phyloP scores from a whole-genome alignment of 1,140 invertebrate genomes.

The Orchestia grillus region DNA sequence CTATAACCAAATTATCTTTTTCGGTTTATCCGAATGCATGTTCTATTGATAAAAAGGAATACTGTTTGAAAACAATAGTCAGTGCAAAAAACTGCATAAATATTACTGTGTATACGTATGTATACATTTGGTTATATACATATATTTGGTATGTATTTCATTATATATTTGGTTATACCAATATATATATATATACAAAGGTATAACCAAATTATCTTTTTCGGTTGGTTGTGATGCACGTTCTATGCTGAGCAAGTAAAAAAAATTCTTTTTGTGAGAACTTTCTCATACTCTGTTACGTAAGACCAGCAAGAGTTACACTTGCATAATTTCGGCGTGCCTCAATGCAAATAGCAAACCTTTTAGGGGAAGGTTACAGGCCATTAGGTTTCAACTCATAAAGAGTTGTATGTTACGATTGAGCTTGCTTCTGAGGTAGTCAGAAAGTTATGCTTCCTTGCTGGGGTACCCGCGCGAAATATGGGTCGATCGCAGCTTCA shows the following conservation, averaged over 20 bases:
- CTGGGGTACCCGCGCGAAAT: not conserved
- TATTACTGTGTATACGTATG: no score
- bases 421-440: constrained; percentile 47
- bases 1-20: no score
- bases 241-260: not conserved
- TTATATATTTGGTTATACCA: no score
- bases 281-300: not conserved
- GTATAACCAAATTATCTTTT: not conserved
- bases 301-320: not conserved
- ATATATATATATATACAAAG: no score
- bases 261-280: not conserved
- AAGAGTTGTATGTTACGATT: constrained; percentile 35
- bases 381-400: constrained; percentile 48
- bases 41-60: no score
- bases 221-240: not conserved
- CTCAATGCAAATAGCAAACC: constrained; percentile 46
- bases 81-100: no score
- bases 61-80: no score
- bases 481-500: constrained; percentile 4
- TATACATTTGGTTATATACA: no score
- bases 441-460: constrained; percentile 24
- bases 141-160: no score
- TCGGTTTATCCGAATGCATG: no score
- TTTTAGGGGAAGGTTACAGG: constrained; percentile 37
- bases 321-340: constrained; percentile 19